phyloP scores from a whole-genome alignment of 2,797 vertebrate species.

The Scolopax bukidnonensis region DNA sequence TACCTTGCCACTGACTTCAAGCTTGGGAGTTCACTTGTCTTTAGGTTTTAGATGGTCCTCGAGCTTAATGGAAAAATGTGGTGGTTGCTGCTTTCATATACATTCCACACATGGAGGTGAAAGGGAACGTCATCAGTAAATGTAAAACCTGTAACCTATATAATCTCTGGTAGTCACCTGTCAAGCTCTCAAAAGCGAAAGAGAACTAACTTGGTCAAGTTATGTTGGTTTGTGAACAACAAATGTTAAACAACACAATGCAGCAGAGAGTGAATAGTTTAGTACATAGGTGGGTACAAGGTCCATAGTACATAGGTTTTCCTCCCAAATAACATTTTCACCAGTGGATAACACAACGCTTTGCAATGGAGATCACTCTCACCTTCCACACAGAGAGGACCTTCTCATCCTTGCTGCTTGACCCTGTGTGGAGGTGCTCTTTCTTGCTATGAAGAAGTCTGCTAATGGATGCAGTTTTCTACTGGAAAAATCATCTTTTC shows the following conservation, averaged over 20 bases:
- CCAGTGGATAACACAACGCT: background rate
- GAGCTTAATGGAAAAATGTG: background rate
- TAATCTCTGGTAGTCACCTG: background rate
- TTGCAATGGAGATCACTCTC: background rate
- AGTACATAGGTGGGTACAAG: background rate
- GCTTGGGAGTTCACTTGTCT: background rate
- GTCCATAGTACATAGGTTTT: background rate
- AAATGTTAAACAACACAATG: background rate
- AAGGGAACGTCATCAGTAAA: background rate
- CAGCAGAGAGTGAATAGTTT: background rate
- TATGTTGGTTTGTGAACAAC: background rate
- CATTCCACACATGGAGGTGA: background rate
- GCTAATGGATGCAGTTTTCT: background rate
- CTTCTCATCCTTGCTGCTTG: background rate
- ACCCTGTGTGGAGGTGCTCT: background rate
- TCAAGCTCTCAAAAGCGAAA: background rate
- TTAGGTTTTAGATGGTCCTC: background rate
- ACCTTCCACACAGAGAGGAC: background rate
- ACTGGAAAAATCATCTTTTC: background rate
- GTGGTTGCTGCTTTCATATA: background rate
- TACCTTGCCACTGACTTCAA: background rate
- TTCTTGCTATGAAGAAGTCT: background rate
- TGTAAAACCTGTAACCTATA: background rate
- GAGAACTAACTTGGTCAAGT: background rate
- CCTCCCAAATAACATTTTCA: background rate